phyloP scores from a whole-genome alignment of 2,113 vertebrate species.

The Neolamprologus longior region DNA sequence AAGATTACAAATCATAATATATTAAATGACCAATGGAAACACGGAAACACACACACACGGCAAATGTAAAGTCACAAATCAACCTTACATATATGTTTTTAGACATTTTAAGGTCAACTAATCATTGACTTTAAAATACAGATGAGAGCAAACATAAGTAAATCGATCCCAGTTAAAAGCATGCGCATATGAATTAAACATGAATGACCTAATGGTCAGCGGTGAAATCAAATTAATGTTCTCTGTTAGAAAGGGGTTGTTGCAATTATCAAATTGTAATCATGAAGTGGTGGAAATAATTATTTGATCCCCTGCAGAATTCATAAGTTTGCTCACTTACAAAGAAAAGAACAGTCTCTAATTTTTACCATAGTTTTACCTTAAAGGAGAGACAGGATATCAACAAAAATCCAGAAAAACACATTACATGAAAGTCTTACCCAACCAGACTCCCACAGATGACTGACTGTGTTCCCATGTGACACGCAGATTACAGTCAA shows the following conservation, averaged over 20 bases:
- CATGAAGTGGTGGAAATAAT: not conserved
- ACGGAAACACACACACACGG: not conserved
- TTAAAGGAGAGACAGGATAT: not conserved
- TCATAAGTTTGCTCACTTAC: not conserved
- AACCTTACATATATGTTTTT: not conserved
- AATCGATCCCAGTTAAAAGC: not conserved
- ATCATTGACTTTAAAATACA: not conserved
- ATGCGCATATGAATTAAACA: not conserved
- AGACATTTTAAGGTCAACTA: not conserved
- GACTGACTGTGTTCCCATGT: not conserved
- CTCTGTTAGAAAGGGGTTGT: not conserved
- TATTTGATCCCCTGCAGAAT: not conserved
- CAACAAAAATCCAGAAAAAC: not conserved
- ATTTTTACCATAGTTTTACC: not conserved
- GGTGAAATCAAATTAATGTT: not conserved
- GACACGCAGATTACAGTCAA: not conserved
- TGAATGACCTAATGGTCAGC: not conserved
- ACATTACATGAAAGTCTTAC: not conserved
- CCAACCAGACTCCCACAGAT: too few species aligned
- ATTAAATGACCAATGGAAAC: not conserved
- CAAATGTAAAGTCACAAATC: not conserved
- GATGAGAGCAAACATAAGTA: not conserved
- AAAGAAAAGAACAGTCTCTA: not conserved
- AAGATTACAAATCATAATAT: slow-evolving; percentile 58
- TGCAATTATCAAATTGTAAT: not conserved